Evolutionary conservation across 2,888 invertebrate species (phyloP), one percentile per base, ranked within the genome.

Genomic region (Dyspetes luteomarginatus): DNA sequence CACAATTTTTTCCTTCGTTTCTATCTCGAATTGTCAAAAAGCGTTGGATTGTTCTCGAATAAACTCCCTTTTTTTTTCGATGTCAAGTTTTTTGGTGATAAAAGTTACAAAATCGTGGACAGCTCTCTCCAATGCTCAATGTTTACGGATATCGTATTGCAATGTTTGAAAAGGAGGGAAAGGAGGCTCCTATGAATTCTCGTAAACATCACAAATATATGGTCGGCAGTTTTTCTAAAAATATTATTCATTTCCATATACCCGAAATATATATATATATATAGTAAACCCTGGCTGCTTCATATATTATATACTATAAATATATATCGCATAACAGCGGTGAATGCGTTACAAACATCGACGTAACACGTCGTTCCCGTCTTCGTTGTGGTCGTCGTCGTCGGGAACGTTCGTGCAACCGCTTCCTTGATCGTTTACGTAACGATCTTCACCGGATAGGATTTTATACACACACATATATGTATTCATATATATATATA

Each of bases 351-450:
- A 58, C 19, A 75, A 67, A 43, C 22, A 69, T 55, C 81, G 81
- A 81, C 84, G 84, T 82, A 82, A 84, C 83, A 68, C 26, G 45
- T 24, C 24, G 22, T 72, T 71, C 71, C 52, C 56, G 78, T 72
- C 71, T 68, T 78, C 58, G 30, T 60, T 36, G 75, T 60, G 22
- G 56, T 52, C 48, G 55, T 52, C 41, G 58, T 73, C 48, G 73
- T 64, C 50, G 30, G 78, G 69, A 89, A 89, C 85, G 81, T 82
- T 68, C 81, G 74, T 75, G 55, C 72, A 81, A 83, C 83, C 86
- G 88, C 85, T 90, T 90, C 90, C 90, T 88, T 83, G 83, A 84
- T 85, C 73, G 83, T 90, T 90, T 91, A 90, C 87, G 84, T 89
- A 91, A 91, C 85, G 65, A 67, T 64, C 17, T 30, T 19, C 82